Evolutionary conservation across 2,888 invertebrate genomes (phyloP).

Genomic region (Dicranocentrus wangi): DNA sequence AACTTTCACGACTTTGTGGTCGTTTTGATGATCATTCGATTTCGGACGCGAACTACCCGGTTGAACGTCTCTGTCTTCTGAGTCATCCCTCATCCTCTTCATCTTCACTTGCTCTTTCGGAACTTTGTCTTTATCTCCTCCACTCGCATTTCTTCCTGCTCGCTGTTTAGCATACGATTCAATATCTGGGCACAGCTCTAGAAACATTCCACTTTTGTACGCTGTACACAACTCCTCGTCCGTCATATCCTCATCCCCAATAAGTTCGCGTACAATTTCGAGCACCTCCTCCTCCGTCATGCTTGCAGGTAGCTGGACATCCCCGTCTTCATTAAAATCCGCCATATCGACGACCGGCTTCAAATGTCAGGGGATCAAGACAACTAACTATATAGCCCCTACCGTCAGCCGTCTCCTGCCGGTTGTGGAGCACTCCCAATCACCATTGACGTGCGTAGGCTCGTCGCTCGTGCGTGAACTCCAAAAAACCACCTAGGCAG

Average conservation of each 20-base stretch:
- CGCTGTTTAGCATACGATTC: not conserved
- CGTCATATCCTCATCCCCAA: slow-evolving; percentile 38
- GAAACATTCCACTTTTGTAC: slow-evolving; percentile 38
- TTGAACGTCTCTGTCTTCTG: no score
- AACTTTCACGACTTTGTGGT: no score
- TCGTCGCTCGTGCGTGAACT: not conserved
- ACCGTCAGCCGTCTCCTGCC: no score
- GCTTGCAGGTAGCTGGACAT: not conserved
- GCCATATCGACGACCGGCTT: not conserved
- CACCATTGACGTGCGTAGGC: no score
- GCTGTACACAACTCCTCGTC: slow-evolving; percentile 33
- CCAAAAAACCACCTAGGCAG: no score
- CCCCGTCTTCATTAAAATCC: not conserved
- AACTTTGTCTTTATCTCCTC: not conserved
- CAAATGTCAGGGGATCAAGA: not conserved
- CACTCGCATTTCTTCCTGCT: not conserved
- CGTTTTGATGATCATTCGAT: no score
- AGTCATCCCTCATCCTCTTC: not conserved
- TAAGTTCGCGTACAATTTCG: slow-evolving; percentile 44
- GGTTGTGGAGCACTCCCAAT: no score
- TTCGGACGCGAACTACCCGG: no score
- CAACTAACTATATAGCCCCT: not conserved
- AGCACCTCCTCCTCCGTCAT: slow-evolving; percentile 37
- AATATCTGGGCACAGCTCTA: slow-evolving; percentile 57
- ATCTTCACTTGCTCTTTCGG: no score